Percentiles rank a stretch among this genome's conserved stretches.
These are phyloP conservation scores for Equus przewalskii DNA, from an alignment of 2,113 vertebrate species.

Conservation along the genomic window DNA sequence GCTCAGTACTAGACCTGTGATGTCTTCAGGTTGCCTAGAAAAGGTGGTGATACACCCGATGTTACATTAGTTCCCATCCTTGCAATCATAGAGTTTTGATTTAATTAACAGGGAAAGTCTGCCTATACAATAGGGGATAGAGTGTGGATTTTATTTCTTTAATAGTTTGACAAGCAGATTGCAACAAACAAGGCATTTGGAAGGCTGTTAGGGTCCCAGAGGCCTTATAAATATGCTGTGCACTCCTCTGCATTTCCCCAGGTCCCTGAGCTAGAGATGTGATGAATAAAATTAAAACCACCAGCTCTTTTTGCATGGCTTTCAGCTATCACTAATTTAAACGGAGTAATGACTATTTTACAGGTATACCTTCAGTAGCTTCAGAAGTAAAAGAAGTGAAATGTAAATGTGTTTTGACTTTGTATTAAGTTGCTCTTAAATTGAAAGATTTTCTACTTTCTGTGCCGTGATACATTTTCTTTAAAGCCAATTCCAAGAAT, in stretches of 20 bases:
- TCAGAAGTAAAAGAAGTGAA: slow-evolving; percentile 65
- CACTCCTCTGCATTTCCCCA: slow-evolving; percentile 73
- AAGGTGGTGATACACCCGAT: not conserved
- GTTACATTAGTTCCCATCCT: slow-evolving; percentile 40
- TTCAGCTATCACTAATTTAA: slow-evolving; percentile 77
- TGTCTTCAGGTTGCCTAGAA: slow-evolving; percentile 42
- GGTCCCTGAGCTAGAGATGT: slow-evolving; percentile 71
- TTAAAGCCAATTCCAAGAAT: slow-evolving; percentile 50
- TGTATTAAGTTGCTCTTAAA: slow-evolving; percentile 56
- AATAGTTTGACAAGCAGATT: slow-evolving; percentile 84
- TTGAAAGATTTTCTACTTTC: slow-evolving; percentile 53
- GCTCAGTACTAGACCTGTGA: not conserved
- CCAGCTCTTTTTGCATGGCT: slow-evolving; percentile 73
- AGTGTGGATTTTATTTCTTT: slow-evolving; percentile 81
- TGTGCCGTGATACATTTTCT: slow-evolving; percentile 33
- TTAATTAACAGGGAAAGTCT: slow-evolving; percentile 84
- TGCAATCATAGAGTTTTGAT: slow-evolving; percentile 75
- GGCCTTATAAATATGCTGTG: slow-evolving; percentile 84
- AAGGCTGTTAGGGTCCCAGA: slow-evolving; percentile 77
- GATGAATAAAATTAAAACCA: slow-evolving; percentile 82
- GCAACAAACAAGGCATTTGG: slow-evolving; percentile 83
- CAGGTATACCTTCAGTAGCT: slow-evolving; percentile 56
- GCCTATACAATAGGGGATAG: slow-evolving; percentile 69
- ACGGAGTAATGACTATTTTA: slow-evolving; percentile 67
- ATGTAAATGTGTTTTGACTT: slow-evolving; percentile 67